Evolutionary conservation across 2,113 vertebrate species (phyloP), one percentile per base, ranked within the genome.

Genomic region (Macaca nemestrina): DNA sequence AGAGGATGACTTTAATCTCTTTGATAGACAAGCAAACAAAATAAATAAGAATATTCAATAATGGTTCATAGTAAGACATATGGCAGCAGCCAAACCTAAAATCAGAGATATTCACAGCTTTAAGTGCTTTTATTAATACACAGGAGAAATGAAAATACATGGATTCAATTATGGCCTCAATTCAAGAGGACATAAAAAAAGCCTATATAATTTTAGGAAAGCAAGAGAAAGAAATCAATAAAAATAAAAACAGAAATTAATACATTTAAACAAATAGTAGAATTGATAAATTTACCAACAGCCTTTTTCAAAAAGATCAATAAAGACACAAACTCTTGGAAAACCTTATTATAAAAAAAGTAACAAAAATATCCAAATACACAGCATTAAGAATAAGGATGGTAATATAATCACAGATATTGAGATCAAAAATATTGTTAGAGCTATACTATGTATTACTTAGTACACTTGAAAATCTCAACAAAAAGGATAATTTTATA

Each of bases 171-270:
- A 97, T 86, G 90, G 78, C 64, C 85, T 95, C 84, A 93, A 96
- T 84, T 98, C 90, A 94, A 95, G 86, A 90, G 5, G 14, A 83
- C 93, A 96, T 94, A 86, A 87, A 97, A 94, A 94, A 93, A 95
- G 14, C 32, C 89, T 92, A 94, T 76, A 88, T 61, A 96, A 96
- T 55, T 93, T 96, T 94, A 95, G 88, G 81, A 96, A 95, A 90
- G 55, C 22, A 79, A 61, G 79, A 75, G 76, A 89, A 95, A 95
- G 30, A 25, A 96, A 96, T 96, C 90, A 91, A 97, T 97, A 94
- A 96, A 96, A 96, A 93, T 94, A 96, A 85, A 96, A 96, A 64
- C 70, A 97, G 83, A 97, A 94, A 97, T 95, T 80, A 96, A 97
- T 97, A 75, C 83, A 87, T 86, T 91, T 94, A 89, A 96, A 97